Evolutionary conservation across 53 echinoderm and acorn worm species (phyloP).

Genomic region (Henricia sp.): DNA sequence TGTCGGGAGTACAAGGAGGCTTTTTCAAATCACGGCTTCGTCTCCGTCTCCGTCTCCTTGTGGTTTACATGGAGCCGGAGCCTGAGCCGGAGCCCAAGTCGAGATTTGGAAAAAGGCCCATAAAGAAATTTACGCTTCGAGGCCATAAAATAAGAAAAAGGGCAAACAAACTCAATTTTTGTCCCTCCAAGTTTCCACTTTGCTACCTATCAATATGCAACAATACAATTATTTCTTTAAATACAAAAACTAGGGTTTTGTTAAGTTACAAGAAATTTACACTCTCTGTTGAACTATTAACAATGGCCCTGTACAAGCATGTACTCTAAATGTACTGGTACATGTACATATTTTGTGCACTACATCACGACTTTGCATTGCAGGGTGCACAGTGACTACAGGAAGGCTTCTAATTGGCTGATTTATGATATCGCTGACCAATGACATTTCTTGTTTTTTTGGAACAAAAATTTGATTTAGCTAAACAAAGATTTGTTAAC

Average conservation of each 20-base stretch:
- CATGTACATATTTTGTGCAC: background rate
- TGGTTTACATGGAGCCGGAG: too few species aligned
- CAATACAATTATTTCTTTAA: conserved; percentile 30
- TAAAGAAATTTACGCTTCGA: too few species aligned
- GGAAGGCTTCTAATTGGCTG: conserved; percentile 13
- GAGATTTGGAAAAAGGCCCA: too few species aligned
- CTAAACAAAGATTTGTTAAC: too few species aligned
- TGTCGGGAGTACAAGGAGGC: too few species aligned
- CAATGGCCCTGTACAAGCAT: background rate
- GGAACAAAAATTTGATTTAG: too few species aligned
- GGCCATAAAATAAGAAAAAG: conserved; percentile 10
- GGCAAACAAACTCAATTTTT: background rate
- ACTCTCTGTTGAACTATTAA: conserved; percentile 19
- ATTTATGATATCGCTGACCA: background rate
- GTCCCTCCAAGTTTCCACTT: background rate
- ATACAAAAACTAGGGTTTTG: conserved; percentile 52
- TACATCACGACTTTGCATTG: conserved; percentile 47
- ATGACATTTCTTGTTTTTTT: conserved; percentile 15
- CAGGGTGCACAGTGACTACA: conserved; percentile 28
- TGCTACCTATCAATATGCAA: conserved; percentile 18
- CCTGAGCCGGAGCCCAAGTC: too few species aligned
- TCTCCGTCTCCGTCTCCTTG: too few species aligned
- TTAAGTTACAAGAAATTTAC: conserved; percentile 54
- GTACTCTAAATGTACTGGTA: background rate
- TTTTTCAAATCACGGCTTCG: too few species aligned